Conservation (phyloP, 1,140 invertebrate species). For the Drosophila eugracilis region DNA sequence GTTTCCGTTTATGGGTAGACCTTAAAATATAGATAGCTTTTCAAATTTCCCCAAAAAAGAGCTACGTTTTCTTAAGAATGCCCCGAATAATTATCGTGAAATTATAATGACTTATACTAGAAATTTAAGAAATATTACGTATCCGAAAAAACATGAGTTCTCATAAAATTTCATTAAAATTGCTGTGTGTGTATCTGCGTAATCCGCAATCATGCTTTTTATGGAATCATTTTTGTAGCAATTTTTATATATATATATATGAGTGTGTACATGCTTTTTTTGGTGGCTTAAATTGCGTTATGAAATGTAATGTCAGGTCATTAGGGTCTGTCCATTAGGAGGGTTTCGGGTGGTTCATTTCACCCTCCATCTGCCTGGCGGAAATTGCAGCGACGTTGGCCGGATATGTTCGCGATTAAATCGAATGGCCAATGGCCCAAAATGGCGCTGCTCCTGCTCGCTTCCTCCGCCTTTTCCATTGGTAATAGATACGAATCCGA, state of each 20-base stretch:
- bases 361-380: slow-evolving; percentile 30
- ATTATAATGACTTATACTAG: slow-evolving; percentile 16
- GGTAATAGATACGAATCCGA: slow-evolving; percentile 34
- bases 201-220: slow-evolving; percentile 69
- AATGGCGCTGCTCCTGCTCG: slow-evolving; percentile 15
- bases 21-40: slow-evolving; percentile 15
- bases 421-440: slow-evolving; percentile 60
- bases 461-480: background rate
- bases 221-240: slow-evolving; percentile 61
- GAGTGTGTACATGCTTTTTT: slow-evolving; percentile 30
- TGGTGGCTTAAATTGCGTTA: slow-evolving; percentile 72
- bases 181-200: slow-evolving; percentile 17
- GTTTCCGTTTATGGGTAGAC: slow-evolving; percentile 16
- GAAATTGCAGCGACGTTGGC: slow-evolving; percentile 67
- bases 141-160: background rate
- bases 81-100: slow-evolving; percentile 11
- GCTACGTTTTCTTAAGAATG: background rate
- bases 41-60: background rate
- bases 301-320: slow-evolving; percentile 79
- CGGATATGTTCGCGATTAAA: slow-evolving; percentile 76
- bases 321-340: slow-evolving; percentile 70
- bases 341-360: slow-evolving; percentile 3
- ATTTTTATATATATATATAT: slow-evolving; percentile 33
- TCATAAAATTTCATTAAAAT: background rate
- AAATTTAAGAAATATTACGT: background rate